These are phyloP conservation scores for Sycophila sp. DNA, from an alignment of 1,140 invertebrate species.

Conservation along the genomic window DNA sequence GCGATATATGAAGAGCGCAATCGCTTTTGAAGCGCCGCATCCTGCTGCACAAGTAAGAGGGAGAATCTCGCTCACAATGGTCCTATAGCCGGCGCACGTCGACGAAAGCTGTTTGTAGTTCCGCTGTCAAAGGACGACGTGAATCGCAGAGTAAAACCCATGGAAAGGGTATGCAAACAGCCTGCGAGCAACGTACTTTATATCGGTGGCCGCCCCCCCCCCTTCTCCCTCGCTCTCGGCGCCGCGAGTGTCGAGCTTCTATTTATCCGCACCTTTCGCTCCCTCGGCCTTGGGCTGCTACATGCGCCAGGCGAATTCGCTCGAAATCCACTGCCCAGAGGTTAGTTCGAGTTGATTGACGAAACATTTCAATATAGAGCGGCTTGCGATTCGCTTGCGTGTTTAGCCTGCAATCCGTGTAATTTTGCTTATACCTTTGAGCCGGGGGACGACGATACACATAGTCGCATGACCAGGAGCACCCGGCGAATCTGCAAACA, in stretches of 20 bases:
- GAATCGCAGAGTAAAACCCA: conserved; percentile 40
- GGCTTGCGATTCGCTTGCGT: background rate
- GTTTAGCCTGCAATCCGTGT: background rate
- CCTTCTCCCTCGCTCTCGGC: conserved; percentile 36
- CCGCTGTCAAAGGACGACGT: conserved; percentile 50
- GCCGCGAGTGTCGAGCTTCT: background rate
- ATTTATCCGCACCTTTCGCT: conserved; percentile 7
- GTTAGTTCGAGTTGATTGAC: conserved; percentile 9
- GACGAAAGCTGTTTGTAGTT: conserved; percentile 47
- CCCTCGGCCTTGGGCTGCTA: background rate
- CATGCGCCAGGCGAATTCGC: background rate
- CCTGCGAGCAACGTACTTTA: conserved; percentile 47
- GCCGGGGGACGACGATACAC: too few species aligned
- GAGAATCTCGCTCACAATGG: background rate
- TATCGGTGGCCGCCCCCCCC: conserved; percentile 44
- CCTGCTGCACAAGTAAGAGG: conserved; percentile 29
- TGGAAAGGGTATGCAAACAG: conserved; percentile 50
- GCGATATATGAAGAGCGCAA: conserved; percentile 4
- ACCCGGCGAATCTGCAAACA: too few species aligned
- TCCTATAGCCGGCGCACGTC: conserved; percentile 41
- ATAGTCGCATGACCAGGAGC: too few species aligned
- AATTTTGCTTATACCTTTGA: background rate
- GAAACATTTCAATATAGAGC: conserved; percentile 9
- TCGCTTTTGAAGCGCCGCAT: conserved; percentile 29
- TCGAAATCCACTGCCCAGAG: conserved; percentile 4